Conservation (phyloP, 2,888 invertebrate species). For the Dorcus hopei region DNA sequence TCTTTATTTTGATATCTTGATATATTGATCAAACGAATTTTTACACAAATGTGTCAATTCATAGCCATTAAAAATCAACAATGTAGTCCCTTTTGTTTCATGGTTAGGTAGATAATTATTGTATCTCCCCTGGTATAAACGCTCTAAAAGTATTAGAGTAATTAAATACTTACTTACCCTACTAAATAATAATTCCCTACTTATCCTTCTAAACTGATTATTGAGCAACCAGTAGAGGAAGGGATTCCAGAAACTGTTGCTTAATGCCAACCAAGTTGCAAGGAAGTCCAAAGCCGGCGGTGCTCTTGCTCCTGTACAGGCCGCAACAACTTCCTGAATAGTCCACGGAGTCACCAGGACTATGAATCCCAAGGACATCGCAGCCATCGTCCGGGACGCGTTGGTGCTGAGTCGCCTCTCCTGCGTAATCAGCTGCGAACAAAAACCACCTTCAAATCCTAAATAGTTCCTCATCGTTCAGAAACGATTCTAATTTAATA, state of each 20-base stretch:
- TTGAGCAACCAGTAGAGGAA: constrained; percentile 86
- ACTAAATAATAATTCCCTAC: constrained; percentile 70
- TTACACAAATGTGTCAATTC: no score
- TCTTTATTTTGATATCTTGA: no score
- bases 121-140: no score
- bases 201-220: constrained; percentile 78
- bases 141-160: no score
- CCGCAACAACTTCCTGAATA: constrained; percentile 86
- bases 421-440: constrained; percentile 55
- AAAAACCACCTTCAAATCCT: no score
- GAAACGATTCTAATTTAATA: no score
- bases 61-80: no score
- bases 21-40: no score
- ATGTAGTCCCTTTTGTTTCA: no score
- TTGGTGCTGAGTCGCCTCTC: constrained; percentile 74
- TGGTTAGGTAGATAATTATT: no score
- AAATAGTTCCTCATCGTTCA: no score
- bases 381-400: constrained; percentile 85
- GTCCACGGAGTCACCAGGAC: constrained; percentile 90
- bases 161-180: constrained; percentile 57
- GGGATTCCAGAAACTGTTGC: constrained; percentile 89
- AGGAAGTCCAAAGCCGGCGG: constrained; percentile 80
- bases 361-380: constrained; percentile 87
- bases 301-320: constrained; percentile 81
- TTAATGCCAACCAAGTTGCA: constrained; percentile 82